Base-by-base conservation (phyloP, 2,113 vertebrate species). In the Bos indicus region DNA sequence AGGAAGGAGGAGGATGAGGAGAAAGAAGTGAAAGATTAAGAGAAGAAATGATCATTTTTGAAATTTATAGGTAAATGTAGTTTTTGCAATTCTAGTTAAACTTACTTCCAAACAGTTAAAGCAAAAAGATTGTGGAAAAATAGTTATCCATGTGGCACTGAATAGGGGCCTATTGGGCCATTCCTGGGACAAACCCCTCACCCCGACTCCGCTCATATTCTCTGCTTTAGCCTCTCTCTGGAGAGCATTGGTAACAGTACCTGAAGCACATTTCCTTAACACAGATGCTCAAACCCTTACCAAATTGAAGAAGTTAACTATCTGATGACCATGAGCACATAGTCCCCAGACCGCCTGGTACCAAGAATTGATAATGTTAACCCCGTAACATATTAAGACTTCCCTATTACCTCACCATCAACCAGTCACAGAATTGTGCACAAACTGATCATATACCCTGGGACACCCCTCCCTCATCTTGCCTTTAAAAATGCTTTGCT, bases 71-170 rank as follows among this genome's bases (percentile, higher is more conserved):
- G 10, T 91, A 88, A 94, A 86, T 19, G 40, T 26, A 21, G 7
- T 78, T 96, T 94, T 91, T 52, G 80, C 9, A 12, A 90, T 85
- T 91, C 25, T 84, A 36, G 62, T 46, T 74, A 94, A 95, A 64
- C 6, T 92, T 36, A 25, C 15, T 64, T 54, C 12, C 10, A 94
- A 94, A 95, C 28, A 81, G 60, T 64, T 87, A 95, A 2, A 94
- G 19, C 8, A 80, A 36, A 90, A 93, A 86, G 36, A 94, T 10
- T 94, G 21, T 59, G 11, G 16, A 87, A 14, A 91, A 96, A 90
- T 25, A 71, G 17, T 48, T 89, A 80, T 30, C 36, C 14, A 64
- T 82, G 51, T 14, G 30, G 33, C n/a, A 25, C 51, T 54, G 33
- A 54, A 13, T 7, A 36, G 33, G 51, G 21, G 51, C 3, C 33